Evolutionary conservation across 2,797 vertebrate genomes (phyloP).

Genomic region (Acanthopagrus latus): DNA sequence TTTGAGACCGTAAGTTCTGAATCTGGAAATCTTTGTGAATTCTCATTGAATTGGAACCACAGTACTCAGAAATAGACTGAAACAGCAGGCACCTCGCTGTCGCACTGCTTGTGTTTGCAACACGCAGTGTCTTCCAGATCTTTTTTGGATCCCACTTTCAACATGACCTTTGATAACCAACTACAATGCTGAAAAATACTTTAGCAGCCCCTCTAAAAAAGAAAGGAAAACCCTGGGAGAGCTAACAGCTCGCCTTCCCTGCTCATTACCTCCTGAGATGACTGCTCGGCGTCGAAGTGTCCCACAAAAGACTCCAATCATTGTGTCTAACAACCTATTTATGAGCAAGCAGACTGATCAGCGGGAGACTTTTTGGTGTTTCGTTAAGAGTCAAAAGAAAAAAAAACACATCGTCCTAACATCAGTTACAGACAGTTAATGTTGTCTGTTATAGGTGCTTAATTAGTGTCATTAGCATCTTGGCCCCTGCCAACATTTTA

Average conservation of each 20-base stretch:
- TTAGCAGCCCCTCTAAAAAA: not conserved
- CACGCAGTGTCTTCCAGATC: not conserved
- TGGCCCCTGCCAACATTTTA: not conserved
- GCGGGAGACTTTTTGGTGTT: constrained; percentile 13
- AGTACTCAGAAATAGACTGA: not conserved
- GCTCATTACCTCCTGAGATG: constrained; percentile 22
- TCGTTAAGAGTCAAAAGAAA: constrained; percentile 24
- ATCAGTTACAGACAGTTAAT: constrained; percentile 12
- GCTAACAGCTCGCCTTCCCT: constrained; percentile 14
- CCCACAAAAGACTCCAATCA: constrained; percentile 10
- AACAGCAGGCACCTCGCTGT: not conserved
- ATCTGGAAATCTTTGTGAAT: constrained; percentile 6
- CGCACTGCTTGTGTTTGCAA: constrained; percentile 5
- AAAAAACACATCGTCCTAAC: constrained; percentile 27
- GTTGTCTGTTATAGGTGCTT: constrained; percentile 17
- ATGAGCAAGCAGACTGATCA: constrained; percentile 21
- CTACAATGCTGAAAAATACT: constrained; percentile 8
- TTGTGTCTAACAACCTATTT: constrained; percentile 6
- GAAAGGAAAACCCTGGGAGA: not conserved
- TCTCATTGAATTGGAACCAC: constrained; percentile 19
- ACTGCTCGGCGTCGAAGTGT: constrained; percentile 10
- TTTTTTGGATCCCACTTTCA: constrained; percentile 9
- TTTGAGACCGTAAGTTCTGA: not conserved
- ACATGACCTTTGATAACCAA: constrained; percentile 34
- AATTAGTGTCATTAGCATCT: constrained; percentile 20